Evolutionary conservation across 1,140 invertebrate species (phyloP).

Genomic region (Meloidogyne chitwoodi): DNA sequence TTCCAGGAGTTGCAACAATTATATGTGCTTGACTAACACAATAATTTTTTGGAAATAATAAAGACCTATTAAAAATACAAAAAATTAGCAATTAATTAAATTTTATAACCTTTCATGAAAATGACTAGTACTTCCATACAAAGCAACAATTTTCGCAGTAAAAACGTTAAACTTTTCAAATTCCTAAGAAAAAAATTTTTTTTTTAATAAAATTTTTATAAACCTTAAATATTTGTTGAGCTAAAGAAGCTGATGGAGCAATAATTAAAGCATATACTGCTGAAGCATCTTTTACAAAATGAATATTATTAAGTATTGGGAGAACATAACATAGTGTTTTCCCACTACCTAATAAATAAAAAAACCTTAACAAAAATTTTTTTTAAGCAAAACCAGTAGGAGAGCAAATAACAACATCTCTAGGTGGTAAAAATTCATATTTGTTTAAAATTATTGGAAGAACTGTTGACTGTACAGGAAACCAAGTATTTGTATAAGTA

Average conservation of each 20-base stretch:
- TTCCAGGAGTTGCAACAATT: constrained; percentile 41
- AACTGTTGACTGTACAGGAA: constrained; percentile 44
- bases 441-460: constrained; percentile 29
- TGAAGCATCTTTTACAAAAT: neutral
- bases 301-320: constrained; percentile 40
- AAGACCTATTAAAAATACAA: neutral
- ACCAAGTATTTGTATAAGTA: constrained; percentile 27
- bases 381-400: constrained; percentile 20
- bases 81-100: neutral
- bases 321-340: constrained; percentile 44
- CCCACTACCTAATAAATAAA: constrained; percentile 32
- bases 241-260: constrained; percentile 30
- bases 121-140: constrained; percentile 21
- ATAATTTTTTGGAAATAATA: constrained; percentile 22
- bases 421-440: constrained; percentile 26
- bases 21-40: constrained; percentile 25
- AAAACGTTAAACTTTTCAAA: constrained; percentile 34
- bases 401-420: constrained; percentile 43
- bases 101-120: constrained; percentile 20
- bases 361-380: neutral
- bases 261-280: constrained; percentile 40
- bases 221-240: constrained; percentile 39
- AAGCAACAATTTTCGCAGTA: constrained; percentile 32
- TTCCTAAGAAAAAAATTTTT: constrained; percentile 29
- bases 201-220: constrained; percentile 4